Base-by-base conservation (phyloP, 2,888 invertebrate genomes). In the Drosophila prostipennis region DNA sequence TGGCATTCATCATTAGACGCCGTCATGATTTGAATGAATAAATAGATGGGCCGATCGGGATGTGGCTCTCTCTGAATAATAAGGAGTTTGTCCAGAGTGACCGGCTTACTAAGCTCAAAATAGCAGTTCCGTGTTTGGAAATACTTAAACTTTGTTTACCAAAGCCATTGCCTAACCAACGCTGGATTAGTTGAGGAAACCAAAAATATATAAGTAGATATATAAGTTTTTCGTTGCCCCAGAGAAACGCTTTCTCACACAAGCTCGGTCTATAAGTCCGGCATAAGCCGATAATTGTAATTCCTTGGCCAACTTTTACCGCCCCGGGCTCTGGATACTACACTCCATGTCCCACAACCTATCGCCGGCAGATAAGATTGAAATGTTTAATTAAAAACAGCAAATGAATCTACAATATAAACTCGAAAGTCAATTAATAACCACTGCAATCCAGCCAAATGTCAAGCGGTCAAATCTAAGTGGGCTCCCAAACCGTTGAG, bases 1-100 rank as follows among this genome's bases (percentile, higher is more conserved):
- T 75, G 76, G 72, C 74, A 58, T 77, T 67, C 57, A 80, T 76
- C 83, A 80, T 74, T 80, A 74, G 80, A 68, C 57, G 60, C 53
- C 42, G 54, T 55, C 84, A 78, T 77, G 84, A 78, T 80, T 75
- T 74, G 83, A 80, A 83, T 80, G 70, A 61, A 67, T 74, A 80
- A 80, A 65, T 49, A 60, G 67, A 48, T 67, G 54, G 13, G 39
- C 29, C 32, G 39, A 53, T 39, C 53, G 64, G 64, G 65, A 64
- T 64, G 63, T 52, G 53, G 34, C 64, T 64, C 39, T 39, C 26
- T 40, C 45, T 65, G 64, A 65, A 65, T 65, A 65, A 37, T 40
- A 64, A 65, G 64, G 64, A 65, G 63, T 14, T 19, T n/a, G 48
- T 14, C 39, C 29, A 16, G 26, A 56, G 56, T 45, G 59, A 43